Percentiles rank a stretch among this genome's conserved stretches.
Conservation (phyloP, 1,140 invertebrate genomes). For the roundworm (Caenorhabditis elegans) region WBcel235 BX284604.4:11471501-11472000, state of each 20-base stretch:
- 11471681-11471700: conserved; percentile 84
- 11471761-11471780: neutral
- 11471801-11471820: neutral
- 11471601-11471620: conserved; percentile 81
- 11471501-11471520: too few relatives aligned
- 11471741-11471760: conserved; percentile 18
- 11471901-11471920: conserved; percentile 72
- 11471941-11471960: conserved; percentile 35
- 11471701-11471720: conserved; percentile 80
- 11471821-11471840: conserved; percentile 45
- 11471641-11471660: conserved; percentile 34
- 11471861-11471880: conserved; percentile 74
- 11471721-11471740: conserved; percentile 71
- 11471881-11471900: conserved; percentile 76
- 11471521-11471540: conserved; percentile 70
- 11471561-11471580: conserved; percentile 76
- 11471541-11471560: conserved; percentile 69
- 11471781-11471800: neutral
- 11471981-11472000: too few relatives aligned
- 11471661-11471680: conserved; percentile 74
- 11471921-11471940: conserved; percentile 64
- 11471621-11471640: conserved; percentile 71
- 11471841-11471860: conserved; percentile 72
- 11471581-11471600: conserved; percentile 82
- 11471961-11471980: conserved; percentile 30